These are phyloP conservation scores for Scaeva pyrastri DNA, from an alignment of 2,888 invertebrate species.

Conservation along the genomic window DNA sequence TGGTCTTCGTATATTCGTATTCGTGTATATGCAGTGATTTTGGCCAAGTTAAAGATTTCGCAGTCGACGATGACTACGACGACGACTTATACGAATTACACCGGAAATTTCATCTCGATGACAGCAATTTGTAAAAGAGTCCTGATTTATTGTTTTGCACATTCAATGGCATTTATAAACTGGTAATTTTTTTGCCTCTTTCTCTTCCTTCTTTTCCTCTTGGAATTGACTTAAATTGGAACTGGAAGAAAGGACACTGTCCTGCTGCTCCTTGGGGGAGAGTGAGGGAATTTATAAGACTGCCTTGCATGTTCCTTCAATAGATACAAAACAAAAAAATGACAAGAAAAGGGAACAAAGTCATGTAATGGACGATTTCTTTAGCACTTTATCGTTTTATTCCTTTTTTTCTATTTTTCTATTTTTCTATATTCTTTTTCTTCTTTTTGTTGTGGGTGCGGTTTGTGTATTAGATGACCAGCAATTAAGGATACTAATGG, in stretches of 20 bases:
- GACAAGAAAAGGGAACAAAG: conserved; percentile 2
- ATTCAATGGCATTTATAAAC: conserved; percentile 76
- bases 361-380: conserved; percentile 64
- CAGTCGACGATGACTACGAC: no score
- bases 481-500: conserved; percentile 70
- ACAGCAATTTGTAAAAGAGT: conserved; percentile 77
- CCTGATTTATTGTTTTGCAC: conserved; percentile 77
- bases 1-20: no score
- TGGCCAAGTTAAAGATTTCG: conserved; percentile 39
- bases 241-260: neutral
- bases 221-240: neutral
- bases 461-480: conserved; percentile 53
- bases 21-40: conserved; percentile 15
- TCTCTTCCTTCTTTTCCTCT: no score
- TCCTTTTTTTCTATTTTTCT: neutral
- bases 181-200: conserved; percentile 40
- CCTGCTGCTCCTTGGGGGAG: neutral
- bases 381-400: conserved; percentile 66
- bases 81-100: conserved; percentile 75
- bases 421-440: no score
- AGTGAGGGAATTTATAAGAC: conserved; percentile 39
- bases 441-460: conserved; percentile 30
- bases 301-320: conserved; percentile 45
- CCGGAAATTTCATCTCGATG: conserved; percentile 77
- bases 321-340: conserved; percentile 21